Conservation (phyloP, 2,888 invertebrate genomes). For the Brenthis ino region DNA sequence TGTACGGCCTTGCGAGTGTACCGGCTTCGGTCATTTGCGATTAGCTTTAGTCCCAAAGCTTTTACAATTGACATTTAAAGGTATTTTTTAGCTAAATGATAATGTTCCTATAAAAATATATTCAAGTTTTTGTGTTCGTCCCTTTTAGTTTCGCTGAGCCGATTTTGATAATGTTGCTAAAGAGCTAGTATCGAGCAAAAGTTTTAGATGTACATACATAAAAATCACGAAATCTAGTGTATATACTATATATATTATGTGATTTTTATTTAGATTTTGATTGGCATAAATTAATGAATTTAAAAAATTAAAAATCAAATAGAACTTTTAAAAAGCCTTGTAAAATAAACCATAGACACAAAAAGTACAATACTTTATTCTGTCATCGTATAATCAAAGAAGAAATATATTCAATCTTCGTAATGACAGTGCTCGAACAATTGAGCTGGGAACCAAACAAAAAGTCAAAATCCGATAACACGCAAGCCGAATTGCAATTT, state of each 20-base stretch:
- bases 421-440: constrained; percentile 18
- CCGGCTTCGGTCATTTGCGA: constrained; percentile 27
- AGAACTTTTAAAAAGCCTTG: background rate
- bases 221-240: no score
- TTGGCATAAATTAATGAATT: no score
- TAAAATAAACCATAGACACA: background rate
- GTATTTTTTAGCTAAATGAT: constrained; percentile 3
- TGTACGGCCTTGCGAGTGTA: constrained; percentile 56
- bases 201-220: background rate
- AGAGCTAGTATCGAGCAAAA: background rate
- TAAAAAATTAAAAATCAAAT: no score
- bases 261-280: no score
- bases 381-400: background rate
- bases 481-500: constrained; percentile 12
- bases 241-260: no score
- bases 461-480: constrained; percentile 15
- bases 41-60: constrained; percentile 6
- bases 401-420: background rate
- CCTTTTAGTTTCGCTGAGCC: background rate
- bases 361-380: background rate
- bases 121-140: background rate
- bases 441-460: constrained; percentile 31
- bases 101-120: background rate
- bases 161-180: no score
- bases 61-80: constrained; percentile 15